Percentiles rank a stretch among this genome's conserved stretches.
These are phyloP conservation scores for Ia io DNA, from an alignment of 2,113 vertebrate genomes.

Conservation along the genomic window DNA sequence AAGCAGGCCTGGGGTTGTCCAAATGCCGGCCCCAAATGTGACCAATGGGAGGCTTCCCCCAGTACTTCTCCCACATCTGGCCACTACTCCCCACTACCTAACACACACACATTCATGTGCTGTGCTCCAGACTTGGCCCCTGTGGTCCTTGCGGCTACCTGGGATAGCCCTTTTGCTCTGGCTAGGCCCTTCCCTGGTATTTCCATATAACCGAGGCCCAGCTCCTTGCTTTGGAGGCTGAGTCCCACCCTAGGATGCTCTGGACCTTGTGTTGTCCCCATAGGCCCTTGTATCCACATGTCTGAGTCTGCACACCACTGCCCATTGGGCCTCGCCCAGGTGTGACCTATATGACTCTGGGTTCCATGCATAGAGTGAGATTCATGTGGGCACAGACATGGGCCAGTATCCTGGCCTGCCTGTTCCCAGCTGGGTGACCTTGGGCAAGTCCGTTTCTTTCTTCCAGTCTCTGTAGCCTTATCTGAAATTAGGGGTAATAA, in stretches of 20 bases:
- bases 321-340: not conserved
- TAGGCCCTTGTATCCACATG: not conserved
- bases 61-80: not conserved
- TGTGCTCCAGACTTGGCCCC: not conserved
- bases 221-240: not conserved
- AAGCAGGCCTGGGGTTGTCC: not conserved
- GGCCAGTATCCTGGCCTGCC: not conserved
- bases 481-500: not conserved
- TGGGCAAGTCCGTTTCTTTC: not conserved
- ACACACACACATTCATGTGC: accelerated
- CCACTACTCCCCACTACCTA: not conserved
- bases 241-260: not conserved
- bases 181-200: not conserved
- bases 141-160: not conserved
- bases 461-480: not conserved
- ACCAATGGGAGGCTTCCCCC: not conserved
- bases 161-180: not conserved
- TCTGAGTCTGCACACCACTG: not conserved
- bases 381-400: not conserved
- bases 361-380: not conserved
- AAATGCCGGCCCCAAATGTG: not conserved
- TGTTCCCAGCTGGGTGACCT: not conserved
- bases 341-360: not conserved
- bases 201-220: not conserved
- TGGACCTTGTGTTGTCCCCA: not conserved